Evolutionary conservation across 1,140 invertebrate genomes (phyloP).

Genomic region (Cephus cinctus): DNA sequence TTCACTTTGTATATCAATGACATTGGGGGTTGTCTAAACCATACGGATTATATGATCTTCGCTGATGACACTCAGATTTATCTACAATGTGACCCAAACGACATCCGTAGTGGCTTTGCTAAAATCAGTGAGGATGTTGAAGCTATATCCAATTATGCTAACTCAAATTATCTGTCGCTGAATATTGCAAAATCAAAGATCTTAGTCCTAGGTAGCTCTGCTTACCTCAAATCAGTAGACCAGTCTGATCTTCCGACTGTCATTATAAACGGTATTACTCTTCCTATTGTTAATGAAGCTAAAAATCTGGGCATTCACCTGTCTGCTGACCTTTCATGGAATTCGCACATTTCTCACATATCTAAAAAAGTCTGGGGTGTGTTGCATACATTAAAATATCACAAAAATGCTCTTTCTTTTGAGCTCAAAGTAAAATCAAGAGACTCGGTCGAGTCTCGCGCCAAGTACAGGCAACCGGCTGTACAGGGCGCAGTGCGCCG

Average conservation of each 20-base stretch:
- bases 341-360: neutral
- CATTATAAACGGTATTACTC: neutral
- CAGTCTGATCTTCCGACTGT: no score
- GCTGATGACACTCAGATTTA: conserved; percentile 8
- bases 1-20: conserved; percentile 5
- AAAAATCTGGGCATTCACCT: conserved; percentile 1
- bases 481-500: no score
- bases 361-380: conserved; percentile 3
- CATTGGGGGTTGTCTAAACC: neutral
- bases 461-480: no score
- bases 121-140: neutral
- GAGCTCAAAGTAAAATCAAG: neutral
- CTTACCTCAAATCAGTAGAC: no score
- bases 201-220: no score
- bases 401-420: conserved; percentile 1
- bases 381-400: conserved; percentile 6
- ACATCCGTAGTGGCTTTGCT: neutral
- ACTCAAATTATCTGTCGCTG: neutral
- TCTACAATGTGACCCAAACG: neutral
- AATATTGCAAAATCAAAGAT: no score
- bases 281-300: no score
- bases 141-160: conserved; percentile 1
- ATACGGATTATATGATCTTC: neutral
- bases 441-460: no score
- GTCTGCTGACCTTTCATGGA: conserved; percentile 4